Conservation (phyloP, 2,113 vertebrate genomes). For the Choloepus hoffmanni region DNA sequence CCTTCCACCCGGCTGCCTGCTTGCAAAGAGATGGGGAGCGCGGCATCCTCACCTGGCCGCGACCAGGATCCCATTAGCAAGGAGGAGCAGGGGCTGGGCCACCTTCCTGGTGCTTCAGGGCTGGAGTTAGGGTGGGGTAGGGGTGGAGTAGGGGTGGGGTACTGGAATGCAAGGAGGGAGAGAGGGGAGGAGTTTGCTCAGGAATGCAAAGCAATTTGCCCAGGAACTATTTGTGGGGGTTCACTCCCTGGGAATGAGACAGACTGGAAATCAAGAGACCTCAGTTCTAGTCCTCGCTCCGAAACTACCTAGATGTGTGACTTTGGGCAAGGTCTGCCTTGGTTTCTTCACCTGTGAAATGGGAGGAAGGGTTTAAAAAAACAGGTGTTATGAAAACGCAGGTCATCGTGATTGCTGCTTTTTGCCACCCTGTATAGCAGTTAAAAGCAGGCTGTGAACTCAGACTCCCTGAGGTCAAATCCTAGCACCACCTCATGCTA, state of each 20-base stretch:
- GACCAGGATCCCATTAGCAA: background rate
- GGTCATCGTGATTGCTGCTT: background rate
- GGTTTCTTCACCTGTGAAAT: background rate
- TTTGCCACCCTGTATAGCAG: background rate
- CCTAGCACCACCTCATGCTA: background rate
- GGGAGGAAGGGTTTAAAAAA: background rate
- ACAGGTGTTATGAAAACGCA: background rate
- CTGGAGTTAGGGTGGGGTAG: too few relatives aligned
- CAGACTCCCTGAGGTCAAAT: background rate
- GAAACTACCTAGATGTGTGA: background rate
- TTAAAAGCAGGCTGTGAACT: background rate
- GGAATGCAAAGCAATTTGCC: background rate
- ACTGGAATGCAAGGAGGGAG: background rate
- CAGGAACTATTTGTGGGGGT: rapidly evolving
- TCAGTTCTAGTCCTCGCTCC: background rate
- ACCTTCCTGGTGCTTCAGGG: background rate
- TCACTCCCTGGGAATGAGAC: background rate
- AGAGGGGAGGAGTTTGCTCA: background rate
- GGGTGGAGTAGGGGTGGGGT: rapidly evolving
- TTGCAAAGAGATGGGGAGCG: background rate
- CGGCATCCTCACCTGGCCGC: background rate
- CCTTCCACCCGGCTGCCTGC: conserved; percentile 29
- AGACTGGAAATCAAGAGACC: background rate
- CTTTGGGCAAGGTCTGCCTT: background rate
- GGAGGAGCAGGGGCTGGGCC: background rate